Evolutionary conservation across 2,113 vertebrate species (phyloP).

Genomic region (Saiga tatarica): DNA sequence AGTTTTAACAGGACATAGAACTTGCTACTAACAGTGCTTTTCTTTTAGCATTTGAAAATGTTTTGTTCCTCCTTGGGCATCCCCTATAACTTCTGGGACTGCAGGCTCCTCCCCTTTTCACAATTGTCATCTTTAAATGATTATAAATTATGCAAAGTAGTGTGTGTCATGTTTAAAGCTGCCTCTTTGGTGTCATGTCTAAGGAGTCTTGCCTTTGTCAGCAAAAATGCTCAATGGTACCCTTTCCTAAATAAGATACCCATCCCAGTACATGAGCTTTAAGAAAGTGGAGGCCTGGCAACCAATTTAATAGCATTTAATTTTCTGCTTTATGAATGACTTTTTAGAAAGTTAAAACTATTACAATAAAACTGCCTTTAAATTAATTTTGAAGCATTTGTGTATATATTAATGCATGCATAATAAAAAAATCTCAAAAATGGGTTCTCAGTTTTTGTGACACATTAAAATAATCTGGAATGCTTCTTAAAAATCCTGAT

Average conservation of each 20-base stretch:
- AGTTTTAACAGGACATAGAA: neutral
- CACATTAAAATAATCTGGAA: neutral
- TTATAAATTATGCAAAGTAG: neutral
- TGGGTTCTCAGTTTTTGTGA: neutral
- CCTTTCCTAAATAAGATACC: neutral
- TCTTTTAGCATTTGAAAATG: neutral
- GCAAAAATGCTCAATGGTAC: neutral
- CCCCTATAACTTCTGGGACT: neutral
- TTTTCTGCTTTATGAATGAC: neutral
- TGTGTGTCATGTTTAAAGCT: neutral
- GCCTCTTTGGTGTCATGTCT: neutral
- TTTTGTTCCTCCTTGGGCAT: neutral
- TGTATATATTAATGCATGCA: neutral
- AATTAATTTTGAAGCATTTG: neutral
- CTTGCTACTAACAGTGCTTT: neutral
- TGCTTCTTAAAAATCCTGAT: neutral
- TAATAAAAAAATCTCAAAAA: neutral
- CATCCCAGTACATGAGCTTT: neutral
- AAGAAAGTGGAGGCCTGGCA: neutral
- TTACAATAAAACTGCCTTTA: neutral
- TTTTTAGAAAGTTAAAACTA: neutral
- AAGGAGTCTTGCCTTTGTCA: neutral
- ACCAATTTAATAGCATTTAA: neutral
- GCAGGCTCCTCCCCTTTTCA: neutral
- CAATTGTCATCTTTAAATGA: neutral